Conservation (phyloP, 1,140 invertebrate genomes). For the Lutraria rhynchaena region DNA sequence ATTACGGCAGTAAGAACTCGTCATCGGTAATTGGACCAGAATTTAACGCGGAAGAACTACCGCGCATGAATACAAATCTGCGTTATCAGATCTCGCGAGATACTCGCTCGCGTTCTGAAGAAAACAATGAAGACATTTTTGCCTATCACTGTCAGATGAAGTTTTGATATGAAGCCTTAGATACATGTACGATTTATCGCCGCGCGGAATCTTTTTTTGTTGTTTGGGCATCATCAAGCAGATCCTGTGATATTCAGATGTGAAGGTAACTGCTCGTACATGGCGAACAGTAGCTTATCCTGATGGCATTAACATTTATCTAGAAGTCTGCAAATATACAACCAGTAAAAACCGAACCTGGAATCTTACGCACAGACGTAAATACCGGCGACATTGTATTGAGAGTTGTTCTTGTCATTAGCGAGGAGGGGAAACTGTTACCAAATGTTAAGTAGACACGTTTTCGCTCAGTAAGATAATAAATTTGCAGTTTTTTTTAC, state of each 20-base stretch:
- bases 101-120: conserved; percentile 27
- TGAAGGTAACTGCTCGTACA: background rate
- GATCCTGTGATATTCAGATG: background rate
- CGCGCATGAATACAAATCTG: conserved; percentile 26
- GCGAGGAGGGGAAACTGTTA: no score
- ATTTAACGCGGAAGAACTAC: conserved; percentile 31
- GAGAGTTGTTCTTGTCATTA: no score
- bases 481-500: no score
- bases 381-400: background rate
- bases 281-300: no score
- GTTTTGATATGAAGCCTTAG: conserved; percentile 20
- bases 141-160: conserved; percentile 28
- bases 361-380: no score
- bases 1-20: no score
- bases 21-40: conserved; percentile 17
- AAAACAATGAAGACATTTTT: conserved; percentile 43
- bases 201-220: conserved; percentile 9
- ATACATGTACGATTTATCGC: conserved; percentile 26
- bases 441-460: no score
- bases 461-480: no score
- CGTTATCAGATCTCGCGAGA: conserved; percentile 35
- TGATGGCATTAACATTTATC: no score
- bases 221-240: background rate
- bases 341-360: no score
- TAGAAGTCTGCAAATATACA: no score